These are phyloP conservation scores for Cisticola juncidis DNA, from an alignment of 2,113 vertebrate genomes.

Conservation along the genomic window DNA sequence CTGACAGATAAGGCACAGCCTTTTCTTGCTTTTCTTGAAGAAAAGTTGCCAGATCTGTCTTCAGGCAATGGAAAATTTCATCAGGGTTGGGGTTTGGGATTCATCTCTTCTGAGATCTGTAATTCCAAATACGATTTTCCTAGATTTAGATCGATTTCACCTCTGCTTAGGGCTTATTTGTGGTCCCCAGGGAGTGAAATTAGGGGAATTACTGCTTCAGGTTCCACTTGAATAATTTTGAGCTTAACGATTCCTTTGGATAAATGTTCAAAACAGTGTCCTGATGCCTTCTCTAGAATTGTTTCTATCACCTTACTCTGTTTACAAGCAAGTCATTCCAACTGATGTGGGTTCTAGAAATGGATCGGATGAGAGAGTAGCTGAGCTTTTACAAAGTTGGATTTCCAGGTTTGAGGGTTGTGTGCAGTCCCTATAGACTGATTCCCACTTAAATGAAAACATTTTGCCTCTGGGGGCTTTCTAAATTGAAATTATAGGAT, in stretches of 20 bases:
- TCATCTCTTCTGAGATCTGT: neutral
- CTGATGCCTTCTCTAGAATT: neutral
- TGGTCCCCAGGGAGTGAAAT: neutral
- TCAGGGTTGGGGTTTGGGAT: neutral
- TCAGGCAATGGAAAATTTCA: neutral
- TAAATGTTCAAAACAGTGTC: neutral
- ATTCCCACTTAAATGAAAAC: neutral
- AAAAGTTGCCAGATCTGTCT: neutral
- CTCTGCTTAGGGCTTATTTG: neutral
- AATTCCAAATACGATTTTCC: neutral
- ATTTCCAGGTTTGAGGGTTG: neutral
- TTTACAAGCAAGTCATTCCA: neutral
- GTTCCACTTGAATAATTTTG: neutral
- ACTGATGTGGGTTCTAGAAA: neutral
- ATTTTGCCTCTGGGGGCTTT: neutral
- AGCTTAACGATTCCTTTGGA: neutral
- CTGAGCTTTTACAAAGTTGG: neutral
- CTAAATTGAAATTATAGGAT: neutral
- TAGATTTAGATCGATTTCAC: neutral
- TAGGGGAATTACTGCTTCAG: neutral
- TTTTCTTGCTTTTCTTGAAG: neutral
- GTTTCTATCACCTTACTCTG: neutral
- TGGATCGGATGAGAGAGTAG: neutral
- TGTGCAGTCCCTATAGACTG: neutral
- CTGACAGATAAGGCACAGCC: neutral